Base-by-base conservation (phyloP, 2,888 invertebrate genomes). In the Dicyrtomina minuta region DNA sequence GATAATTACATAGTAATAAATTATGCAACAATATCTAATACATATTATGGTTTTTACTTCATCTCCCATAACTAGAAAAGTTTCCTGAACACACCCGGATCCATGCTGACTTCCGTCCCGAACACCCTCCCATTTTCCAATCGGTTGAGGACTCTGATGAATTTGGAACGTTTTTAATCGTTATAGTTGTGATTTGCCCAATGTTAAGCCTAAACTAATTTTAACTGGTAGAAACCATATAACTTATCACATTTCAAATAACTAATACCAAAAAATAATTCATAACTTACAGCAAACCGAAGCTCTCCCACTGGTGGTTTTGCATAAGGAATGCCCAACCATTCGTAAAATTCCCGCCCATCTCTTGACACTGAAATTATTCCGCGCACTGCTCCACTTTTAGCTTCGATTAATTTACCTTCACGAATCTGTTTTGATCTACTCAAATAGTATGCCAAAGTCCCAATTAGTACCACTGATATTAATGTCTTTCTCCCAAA, bases 81-180 rank as follows among this genome's bases (percentile, higher is more conserved):
- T 33, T 5, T 43, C 22, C 22, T 59, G 41, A n/a, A 41, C 41
- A 46, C 62, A 62, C 13, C 44, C 8, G 3, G n/a, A 62, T 17
- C 62, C 44, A 44, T 20, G 24, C 6, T 13, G 1, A n/a, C 13
- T 62, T 3, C 24, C 44, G 24, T 62, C 62, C 17, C 43, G 22
- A 24, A 62, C 22, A 20, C 62, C 62, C 6, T 43, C 26, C 62
- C 62, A 62, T 62, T 43, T n/a, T n/a, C 26, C 41, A 13, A 46
- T 26, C 12, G 62, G 62, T 46, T 62, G 44, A 4, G 62, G 62
- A n/a, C 44, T 44, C 62, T 62, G n/a, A 6, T 39, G n/a, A 33
- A 59, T n/a, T n/a, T n/a, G n/a, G n/a, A n/a, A n/a, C n/a, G n/a
- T n/a, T n/a, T n/a, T n/a, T n/a, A n/a, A n/a, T n/a, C n/a, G n/a